Evolutionary conservation across 2,113 vertebrate genomes (phyloP).

Genomic region (Rhabdornis inornatus): DNA sequence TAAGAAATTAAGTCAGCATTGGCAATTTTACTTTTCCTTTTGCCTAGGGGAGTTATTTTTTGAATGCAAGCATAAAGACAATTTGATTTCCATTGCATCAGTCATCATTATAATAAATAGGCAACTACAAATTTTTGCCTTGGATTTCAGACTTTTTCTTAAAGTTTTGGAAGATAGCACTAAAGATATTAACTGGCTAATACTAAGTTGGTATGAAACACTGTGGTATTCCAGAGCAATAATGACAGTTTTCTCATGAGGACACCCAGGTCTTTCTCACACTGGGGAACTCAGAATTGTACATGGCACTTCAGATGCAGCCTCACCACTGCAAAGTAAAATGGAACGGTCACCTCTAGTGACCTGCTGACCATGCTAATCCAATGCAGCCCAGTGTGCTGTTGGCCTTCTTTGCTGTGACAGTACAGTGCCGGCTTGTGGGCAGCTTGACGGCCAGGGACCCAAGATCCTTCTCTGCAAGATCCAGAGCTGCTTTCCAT

Average conservation of each 20-base stretch:
- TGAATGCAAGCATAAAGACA: background rate
- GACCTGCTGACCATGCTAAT: background rate
- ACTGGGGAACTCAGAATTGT: background rate
- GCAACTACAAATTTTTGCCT: background rate
- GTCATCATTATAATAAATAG: background rate
- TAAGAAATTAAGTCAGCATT: background rate
- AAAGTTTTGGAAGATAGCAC: background rate
- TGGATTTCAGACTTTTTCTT: background rate
- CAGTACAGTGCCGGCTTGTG: background rate
- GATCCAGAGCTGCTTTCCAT: background rate
- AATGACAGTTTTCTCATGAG: background rate
- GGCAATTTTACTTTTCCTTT: background rate
- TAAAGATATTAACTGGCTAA: background rate
- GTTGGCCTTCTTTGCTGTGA: background rate
- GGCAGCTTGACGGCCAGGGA: background rate
- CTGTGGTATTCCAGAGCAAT: background rate
- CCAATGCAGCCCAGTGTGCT: background rate
- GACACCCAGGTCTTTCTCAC: background rate
- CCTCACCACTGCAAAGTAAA: background rate
- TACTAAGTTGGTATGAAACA: background rate
- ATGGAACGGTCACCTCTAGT: background rate
- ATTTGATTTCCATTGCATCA: background rate
- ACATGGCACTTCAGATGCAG: fast-evolving
- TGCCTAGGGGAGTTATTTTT: background rate
- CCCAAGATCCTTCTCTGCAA: background rate